Evolutionary conservation across 2,797 vertebrate species (phyloP), one percentile per base, ranked within the genome.

Genomic region (Rhinogobio ventralis): DNA sequence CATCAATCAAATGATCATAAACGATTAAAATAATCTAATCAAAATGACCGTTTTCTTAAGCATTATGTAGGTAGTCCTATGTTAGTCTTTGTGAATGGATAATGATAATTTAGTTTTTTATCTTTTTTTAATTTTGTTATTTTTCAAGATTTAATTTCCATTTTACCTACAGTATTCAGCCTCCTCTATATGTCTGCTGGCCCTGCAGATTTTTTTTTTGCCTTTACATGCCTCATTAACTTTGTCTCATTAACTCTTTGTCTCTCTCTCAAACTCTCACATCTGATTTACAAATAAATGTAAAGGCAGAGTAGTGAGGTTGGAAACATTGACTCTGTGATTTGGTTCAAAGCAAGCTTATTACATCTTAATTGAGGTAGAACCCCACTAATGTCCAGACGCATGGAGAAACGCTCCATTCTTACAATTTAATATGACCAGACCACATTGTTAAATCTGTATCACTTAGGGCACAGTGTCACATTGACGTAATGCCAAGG

Each of bases 281-380:
- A 28, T 82, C 62, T 77, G 49, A 83, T 74, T 83, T 64, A 33
- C 11, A 67, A 66, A 82, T 74, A 75, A 81, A 66, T 15, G n/a
- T 80, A 79, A 76, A 88, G 74, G 71, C 69, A 75, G 20, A 82
- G 75, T 79, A 57, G 30, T 33, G 72, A 77, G 79, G 62, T 78
- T 85, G 88, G 86, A 85, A 89, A 89, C 79, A 85, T 15, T 77
- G 66, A 76, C 60, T 85, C 36, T 33, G 10, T 23, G 71, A 53
- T 81, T 81, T 25, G 78, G 68, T 80, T 85, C 84, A 80, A 7
- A 71, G 67, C 53, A 64, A 55, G 39, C 64, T 66, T 46, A 68
- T 77, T 77, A 45, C 64, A 55, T 77, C n/a, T 64, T 68, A 23
- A 45, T 68, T 49, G 62, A 57, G 49, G 74, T 25, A n/a, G 73